Evolutionary conservation across 2,797 vertebrate genomes (phyloP).

Genomic region (Arctocebus calabarensis): DNA sequence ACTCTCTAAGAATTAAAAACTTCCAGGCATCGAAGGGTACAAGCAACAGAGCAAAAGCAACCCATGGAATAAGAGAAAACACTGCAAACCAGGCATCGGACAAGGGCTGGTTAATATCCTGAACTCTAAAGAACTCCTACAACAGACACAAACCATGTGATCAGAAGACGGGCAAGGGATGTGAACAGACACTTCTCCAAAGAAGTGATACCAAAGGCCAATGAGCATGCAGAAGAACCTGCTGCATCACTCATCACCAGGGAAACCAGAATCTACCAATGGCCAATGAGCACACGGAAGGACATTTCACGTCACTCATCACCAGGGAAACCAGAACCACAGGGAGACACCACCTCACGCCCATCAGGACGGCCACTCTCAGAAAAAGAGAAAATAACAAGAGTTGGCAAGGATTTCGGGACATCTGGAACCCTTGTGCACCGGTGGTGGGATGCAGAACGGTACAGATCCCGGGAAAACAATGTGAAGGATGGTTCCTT

Average conservation of each 20-base stretch:
- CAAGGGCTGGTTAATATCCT: not conserved
- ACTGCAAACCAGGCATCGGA: not conserved
- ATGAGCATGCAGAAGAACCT: fast-evolving
- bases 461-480: fast-evolving
- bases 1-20: not conserved
- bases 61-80: not conserved
- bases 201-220: fast-evolving
- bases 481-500: fast-evolving
- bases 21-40: not conserved
- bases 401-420: fast-evolving
- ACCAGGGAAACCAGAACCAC: not conserved
- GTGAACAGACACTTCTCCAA: not conserved
- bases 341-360: fast-evolving
- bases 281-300: fast-evolving
- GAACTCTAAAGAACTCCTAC: not conserved
- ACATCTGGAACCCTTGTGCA: fast-evolving
- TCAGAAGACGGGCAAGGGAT: not conserved
- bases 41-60: not conserved
- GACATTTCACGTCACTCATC: fast-evolving
- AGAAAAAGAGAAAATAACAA: fast-evolving
- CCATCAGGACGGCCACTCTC: fast-evolving
- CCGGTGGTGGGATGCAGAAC: fast-evolving
- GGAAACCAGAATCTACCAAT: not conserved
- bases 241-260: fast-evolving
- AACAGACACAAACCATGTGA: too few relatives aligned